These are phyloP conservation scores for Paedocypris micromegethes DNA, from an alignment of 2,797 vertebrate genomes.

Conservation along the genomic window DNA sequence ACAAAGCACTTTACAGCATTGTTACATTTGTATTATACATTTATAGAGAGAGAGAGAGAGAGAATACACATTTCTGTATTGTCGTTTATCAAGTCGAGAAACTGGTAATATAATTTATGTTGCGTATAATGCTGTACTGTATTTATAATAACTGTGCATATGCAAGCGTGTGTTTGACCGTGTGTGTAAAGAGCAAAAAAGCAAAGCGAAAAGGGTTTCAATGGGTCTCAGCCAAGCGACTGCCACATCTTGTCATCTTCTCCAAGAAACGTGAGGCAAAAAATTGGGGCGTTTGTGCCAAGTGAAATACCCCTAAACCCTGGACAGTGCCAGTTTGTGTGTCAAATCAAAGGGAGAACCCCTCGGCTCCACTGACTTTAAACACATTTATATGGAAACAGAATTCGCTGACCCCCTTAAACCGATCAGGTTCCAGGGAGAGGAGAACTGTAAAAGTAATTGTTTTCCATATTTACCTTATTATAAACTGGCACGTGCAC, in stretches of 20 bases:
- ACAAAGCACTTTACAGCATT: too few relatives aligned
- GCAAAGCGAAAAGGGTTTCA: slow-evolving; percentile 2
- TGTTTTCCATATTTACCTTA: slow-evolving; percentile 43
- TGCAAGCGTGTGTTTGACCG: too few relatives aligned
- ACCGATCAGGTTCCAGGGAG: slow-evolving; percentile 45
- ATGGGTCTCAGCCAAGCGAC: slow-evolving; percentile 4
- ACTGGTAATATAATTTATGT: too few relatives aligned
- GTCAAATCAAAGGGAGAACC: slow-evolving; percentile 55
- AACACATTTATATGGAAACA: slow-evolving; percentile 45
- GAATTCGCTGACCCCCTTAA: slow-evolving; percentile 49
- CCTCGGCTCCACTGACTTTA: slow-evolving; percentile 55
- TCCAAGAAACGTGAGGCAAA: slow-evolving; percentile 25
- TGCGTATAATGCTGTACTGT: too few relatives aligned
- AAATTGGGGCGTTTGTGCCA: slow-evolving; percentile 44
- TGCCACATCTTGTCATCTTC: slow-evolving; percentile 26
- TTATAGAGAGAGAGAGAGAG: too few relatives aligned
- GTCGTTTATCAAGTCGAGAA: too few relatives aligned
- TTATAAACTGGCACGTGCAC: slow-evolving; percentile 33
- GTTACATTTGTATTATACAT: too few relatives aligned
- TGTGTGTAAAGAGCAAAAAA: too few relatives aligned
- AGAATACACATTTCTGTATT: too few relatives aligned
- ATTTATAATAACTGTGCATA: too few relatives aligned
- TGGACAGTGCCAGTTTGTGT: slow-evolving; percentile 59
- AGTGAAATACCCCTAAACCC: slow-evolving; percentile 45
- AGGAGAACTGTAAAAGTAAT: slow-evolving; percentile 46